Percentiles rank a stretch among this genome's conserved stretches.
Conservation (phyloP, 2,797 vertebrate species). For the Agapornis canus region DNA sequence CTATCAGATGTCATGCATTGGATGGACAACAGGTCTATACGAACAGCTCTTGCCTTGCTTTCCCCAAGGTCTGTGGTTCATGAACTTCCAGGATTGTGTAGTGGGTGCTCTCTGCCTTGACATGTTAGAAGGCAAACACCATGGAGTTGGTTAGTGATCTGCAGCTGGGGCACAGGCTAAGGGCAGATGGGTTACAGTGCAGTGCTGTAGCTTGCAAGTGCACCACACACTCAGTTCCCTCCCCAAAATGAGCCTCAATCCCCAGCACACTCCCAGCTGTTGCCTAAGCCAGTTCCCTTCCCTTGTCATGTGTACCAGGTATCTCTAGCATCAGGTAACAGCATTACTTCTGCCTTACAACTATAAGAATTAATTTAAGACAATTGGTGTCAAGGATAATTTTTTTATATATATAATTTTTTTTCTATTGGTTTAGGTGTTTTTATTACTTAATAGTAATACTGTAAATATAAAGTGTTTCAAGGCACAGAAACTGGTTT, state of each 20-base stretch:
- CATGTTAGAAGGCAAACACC: rapidly evolving
- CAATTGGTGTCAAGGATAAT: background rate
- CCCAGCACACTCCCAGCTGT: rapidly evolving
- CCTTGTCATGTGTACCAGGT: background rate
- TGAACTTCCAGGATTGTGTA: background rate
- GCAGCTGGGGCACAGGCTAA: too few species aligned
- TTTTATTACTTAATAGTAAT: background rate
- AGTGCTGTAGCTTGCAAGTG: rapidly evolving
- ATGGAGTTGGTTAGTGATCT: background rate
- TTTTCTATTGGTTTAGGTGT: background rate
- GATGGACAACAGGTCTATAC: background rate
- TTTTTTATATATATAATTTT: background rate
- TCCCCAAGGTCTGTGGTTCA: background rate
- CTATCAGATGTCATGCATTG: background rate
- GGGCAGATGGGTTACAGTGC: background rate
- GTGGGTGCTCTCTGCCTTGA: background rate
- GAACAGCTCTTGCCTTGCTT: background rate
- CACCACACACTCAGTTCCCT: background rate
- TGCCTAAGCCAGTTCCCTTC: background rate
- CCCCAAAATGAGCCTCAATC: background rate
- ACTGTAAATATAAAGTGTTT: background rate
- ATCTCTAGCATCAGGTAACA: background rate
- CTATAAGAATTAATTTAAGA: background rate
- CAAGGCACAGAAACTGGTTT: background rate
- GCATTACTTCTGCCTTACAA: background rate